Conservation (phyloP, 2,113 vertebrate genomes). For the Platysteira castanea region DNA sequence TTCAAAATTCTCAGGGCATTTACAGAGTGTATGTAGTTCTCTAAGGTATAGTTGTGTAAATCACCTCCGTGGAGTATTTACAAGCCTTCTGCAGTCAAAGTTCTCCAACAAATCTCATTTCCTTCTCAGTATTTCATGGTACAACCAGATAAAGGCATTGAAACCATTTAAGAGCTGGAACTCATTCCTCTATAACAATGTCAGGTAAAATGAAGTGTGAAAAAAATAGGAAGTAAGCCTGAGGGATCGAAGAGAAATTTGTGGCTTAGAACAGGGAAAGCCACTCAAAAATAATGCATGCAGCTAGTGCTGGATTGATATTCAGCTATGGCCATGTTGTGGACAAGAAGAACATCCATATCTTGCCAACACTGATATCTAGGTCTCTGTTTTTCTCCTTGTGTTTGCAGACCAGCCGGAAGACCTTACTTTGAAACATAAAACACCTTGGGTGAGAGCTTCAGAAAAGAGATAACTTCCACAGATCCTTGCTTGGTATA, state of each 20-base stretch:
- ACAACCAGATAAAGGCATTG: neutral
- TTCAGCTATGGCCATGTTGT: neutral
- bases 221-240: neutral
- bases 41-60: neutral
- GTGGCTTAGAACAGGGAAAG: neutral
- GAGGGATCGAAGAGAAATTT: fast-evolving
- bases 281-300: neutral
- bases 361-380: neutral
- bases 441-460: neutral
- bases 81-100: neutral
- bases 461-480: neutral
- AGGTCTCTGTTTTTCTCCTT: neutral
- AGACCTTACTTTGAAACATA: neutral
- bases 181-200: neutral
- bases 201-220: neutral
- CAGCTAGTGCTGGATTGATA: neutral
- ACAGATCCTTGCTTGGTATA: neutral
- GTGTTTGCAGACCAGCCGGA: neutral
- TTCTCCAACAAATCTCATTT: neutral
- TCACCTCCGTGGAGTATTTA: neutral
- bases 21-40: neutral
- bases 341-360: neutral
- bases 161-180: neutral
- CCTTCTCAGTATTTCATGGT: neutral
- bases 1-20: neutral